Percentiles rank a stretch among this genome's conserved stretches.
Conservation (phyloP, 1,140 invertebrate species). For the Achroia grisella region DNA sequence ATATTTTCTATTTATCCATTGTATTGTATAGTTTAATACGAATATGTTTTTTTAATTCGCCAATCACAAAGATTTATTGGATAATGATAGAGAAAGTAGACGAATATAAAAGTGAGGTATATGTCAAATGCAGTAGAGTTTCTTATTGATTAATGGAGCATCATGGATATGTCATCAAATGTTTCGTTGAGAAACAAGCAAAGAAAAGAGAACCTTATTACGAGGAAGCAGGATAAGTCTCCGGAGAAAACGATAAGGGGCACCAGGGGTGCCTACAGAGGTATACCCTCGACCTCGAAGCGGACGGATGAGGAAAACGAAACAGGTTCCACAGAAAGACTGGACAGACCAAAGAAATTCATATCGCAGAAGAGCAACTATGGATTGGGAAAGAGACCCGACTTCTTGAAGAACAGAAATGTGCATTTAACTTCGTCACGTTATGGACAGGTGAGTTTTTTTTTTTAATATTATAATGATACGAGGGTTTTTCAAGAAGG, state of each 20-base stretch:
- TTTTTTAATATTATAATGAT: neutral
- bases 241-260: constrained; percentile 67
- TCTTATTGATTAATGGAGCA: constrained; percentile 65
- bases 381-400: constrained; percentile 60
- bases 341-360: constrained; percentile 70
- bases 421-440: constrained; percentile 63
- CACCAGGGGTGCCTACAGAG: constrained; percentile 57
- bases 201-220: constrained; percentile 64
- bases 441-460: constrained; percentile 64
- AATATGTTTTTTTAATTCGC: constrained; percentile 31
- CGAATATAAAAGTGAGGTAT: neutral
- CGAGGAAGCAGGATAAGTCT: constrained; percentile 70
- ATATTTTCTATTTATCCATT: constrained; percentile 28
- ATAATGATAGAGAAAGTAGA: constrained; percentile 20
- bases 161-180: constrained; percentile 50
- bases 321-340: constrained; percentile 53
- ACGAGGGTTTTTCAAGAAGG: no score
- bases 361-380: constrained; percentile 60
- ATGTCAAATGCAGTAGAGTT: constrained; percentile 12
- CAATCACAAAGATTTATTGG: constrained; percentile 3
- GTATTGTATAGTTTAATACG: constrained; percentile 14
- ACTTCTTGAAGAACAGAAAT: constrained; percentile 66
- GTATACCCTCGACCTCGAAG: constrained; percentile 50
- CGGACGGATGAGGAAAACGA: constrained; percentile 50
- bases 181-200: constrained; percentile 60